A percentile compares a stretch with the other conserved stretches of the same genome.
Conservation (phyloP, 2,113 vertebrate species). For the Zingel zingel region DNA sequence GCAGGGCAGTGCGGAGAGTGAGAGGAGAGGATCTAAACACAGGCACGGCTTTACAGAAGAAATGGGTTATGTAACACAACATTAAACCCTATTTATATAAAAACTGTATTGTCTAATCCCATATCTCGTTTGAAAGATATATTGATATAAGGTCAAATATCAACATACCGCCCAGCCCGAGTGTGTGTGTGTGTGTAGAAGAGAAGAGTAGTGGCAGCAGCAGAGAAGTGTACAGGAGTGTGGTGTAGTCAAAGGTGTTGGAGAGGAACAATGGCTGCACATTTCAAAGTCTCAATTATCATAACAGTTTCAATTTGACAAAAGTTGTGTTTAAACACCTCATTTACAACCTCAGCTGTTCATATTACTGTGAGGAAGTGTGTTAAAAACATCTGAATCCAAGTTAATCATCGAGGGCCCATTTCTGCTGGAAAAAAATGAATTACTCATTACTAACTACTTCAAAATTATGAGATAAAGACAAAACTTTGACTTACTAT, state of each 20-base stretch:
- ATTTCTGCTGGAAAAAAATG: neutral
- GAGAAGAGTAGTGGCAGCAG: slow-evolving; percentile 15
- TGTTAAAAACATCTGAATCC: neutral
- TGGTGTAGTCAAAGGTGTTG: neutral
- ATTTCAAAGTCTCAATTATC: slow-evolving; percentile 8
- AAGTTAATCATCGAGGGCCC: too few relatives aligned
- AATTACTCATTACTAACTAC: too few relatives aligned
- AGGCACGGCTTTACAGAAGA: too few relatives aligned
- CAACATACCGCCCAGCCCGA: too few relatives aligned
- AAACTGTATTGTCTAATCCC: too few relatives aligned
- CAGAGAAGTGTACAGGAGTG: slow-evolving; percentile 7
- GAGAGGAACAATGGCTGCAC: slow-evolving; percentile 35
- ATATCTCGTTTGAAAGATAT: too few relatives aligned
- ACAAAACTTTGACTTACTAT: neutral
- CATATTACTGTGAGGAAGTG: neutral
- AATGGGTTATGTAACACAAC: too few relatives aligned
- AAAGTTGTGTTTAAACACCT: neutral
- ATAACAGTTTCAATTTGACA: neutral
- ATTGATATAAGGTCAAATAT: too few relatives aligned
- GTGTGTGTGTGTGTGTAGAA: slow-evolving; percentile 1
- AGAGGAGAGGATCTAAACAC: too few relatives aligned
- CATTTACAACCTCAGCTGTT: neutral
- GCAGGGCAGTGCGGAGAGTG: too few relatives aligned
- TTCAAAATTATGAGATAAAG: neutral
- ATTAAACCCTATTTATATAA: too few relatives aligned